phyloP scores from a whole-genome alignment of 2,888 invertebrate genomes.

The Anorthoa munda region DNA sequence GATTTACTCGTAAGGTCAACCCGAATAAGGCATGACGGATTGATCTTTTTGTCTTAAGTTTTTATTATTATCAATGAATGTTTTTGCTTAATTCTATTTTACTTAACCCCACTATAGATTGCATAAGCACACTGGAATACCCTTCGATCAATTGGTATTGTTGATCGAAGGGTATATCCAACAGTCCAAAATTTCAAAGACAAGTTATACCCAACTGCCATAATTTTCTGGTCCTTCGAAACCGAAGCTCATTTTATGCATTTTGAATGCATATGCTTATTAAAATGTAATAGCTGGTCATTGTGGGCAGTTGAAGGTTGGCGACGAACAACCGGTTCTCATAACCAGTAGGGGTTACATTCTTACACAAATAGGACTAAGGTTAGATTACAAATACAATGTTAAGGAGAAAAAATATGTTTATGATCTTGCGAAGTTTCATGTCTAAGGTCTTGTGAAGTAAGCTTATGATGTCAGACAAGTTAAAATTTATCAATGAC shows the following conservation, averaged over 20 bases:
- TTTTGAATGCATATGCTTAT: slow-evolving; percentile 48
- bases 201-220: slow-evolving; percentile 27
- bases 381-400: slow-evolving; percentile 39
- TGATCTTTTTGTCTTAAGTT: slow-evolving; percentile 56
- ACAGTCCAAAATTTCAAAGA: slow-evolving; percentile 24
- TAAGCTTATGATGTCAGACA: neutral
- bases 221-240: slow-evolving; percentile 26
- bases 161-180: slow-evolving; percentile 22
- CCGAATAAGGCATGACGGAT: slow-evolving; percentile 65
- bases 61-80: slow-evolving; percentile 44
- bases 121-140: slow-evolving; percentile 23
- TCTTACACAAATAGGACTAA: slow-evolving; percentile 51
- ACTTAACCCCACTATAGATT: neutral
- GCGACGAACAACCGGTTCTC: slow-evolving; percentile 61
- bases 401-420: neutral
- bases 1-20: slow-evolving; percentile 60
- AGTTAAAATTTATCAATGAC: neutral
- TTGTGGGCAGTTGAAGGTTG: slow-evolving; percentile 60
- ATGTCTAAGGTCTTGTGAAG: neutral
- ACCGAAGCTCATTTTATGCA: slow-evolving; percentile 14
- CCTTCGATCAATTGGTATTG: neutral
- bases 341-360: slow-evolving; percentile 62
- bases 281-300: slow-evolving; percentile 53
- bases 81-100: no score
- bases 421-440: neutral